Conservation (phyloP, 2,797 vertebrate genomes). For the Momotus momota region DNA sequence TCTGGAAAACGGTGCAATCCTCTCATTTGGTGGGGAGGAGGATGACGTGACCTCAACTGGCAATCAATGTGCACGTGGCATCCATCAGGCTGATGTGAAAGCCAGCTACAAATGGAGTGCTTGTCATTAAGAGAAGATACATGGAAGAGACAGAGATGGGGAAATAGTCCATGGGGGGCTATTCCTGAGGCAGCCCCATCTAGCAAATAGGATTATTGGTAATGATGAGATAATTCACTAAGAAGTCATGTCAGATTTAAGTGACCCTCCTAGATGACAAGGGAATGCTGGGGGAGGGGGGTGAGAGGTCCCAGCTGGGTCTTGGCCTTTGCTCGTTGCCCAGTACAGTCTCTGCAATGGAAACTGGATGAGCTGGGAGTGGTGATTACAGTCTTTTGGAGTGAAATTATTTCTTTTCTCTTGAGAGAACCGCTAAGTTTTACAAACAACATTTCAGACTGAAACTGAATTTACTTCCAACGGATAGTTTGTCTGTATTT, state of each 20-base stretch:
- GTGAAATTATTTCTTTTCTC: neutral
- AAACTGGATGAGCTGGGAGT: neutral
- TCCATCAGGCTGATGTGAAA: conserved; percentile 44
- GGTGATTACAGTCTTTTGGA: rapidly evolving
- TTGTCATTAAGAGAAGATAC: conserved; percentile 42
- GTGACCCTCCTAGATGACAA: conserved; percentile 10
- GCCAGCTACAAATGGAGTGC: conserved; percentile 37
- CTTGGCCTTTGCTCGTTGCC: neutral
- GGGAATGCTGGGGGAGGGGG: neutral
- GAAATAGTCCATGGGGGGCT: conserved; percentile 28
- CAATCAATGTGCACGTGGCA: conserved; percentile 13
- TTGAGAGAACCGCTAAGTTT: neutral
- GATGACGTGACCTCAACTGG: neutral
- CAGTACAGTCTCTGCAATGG: neutral
- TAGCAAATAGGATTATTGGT: conserved; percentile 61
- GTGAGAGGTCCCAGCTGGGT: neutral
- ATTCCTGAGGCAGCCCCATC: conserved; percentile 42
- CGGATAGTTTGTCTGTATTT: neutral
- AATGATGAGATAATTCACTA: conserved; percentile 60
- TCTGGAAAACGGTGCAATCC: neutral
- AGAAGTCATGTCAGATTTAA: conserved; percentile 29
- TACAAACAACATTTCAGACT: neutral
- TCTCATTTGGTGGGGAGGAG: neutral
- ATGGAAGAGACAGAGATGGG: conserved; percentile 12
- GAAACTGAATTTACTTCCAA: neutral